Evolutionary conservation across 2,797 vertebrate species (phyloP).

Genomic region (Crossoptilon crossoptilon): DNA sequence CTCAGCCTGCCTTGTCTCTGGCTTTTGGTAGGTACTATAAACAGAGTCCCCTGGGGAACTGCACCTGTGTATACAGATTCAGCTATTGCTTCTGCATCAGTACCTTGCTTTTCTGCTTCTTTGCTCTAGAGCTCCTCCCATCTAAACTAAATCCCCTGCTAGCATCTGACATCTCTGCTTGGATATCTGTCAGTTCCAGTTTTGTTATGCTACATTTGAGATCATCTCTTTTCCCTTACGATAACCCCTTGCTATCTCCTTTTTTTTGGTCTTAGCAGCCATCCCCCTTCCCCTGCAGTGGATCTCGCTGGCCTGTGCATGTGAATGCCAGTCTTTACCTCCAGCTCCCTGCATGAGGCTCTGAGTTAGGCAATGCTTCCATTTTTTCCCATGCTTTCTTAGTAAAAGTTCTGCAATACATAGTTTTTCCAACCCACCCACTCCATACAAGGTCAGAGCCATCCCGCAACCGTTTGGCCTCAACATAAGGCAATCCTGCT

Average conservation of each 20-base stretch:
- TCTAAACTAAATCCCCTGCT: constrained; percentile 1
- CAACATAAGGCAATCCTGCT: neutral
- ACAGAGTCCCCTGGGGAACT: neutral
- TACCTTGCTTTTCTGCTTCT: neutral
- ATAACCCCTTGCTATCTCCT: neutral
- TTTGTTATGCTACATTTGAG: neutral
- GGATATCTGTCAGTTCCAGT: constrained; percentile 24
- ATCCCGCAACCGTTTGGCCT: neutral
- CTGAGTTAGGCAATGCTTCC: neutral
- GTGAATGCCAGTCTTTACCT: neutral
- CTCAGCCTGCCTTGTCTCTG: neutral
- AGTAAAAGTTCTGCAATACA: constrained; percentile 7
- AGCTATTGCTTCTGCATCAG: neutral
- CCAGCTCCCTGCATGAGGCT: neutral
- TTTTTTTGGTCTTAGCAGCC: neutral
- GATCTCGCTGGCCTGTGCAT: neutral
- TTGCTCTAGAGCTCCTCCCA: neutral
- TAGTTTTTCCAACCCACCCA: neutral
- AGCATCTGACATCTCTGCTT: constrained; percentile 23
- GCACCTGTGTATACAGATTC: neutral
- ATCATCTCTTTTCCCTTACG: constrained; percentile 2
- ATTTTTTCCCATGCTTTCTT: neutral
- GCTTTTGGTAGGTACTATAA: neutral
- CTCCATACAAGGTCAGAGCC: neutral
- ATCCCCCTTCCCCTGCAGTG: neutral